Percentiles rank a stretch among this genome's conserved stretches.
phyloP scores from a whole-genome alignment of 2,888 invertebrate species.

The Dryocosmus kuriphilus region DNA sequence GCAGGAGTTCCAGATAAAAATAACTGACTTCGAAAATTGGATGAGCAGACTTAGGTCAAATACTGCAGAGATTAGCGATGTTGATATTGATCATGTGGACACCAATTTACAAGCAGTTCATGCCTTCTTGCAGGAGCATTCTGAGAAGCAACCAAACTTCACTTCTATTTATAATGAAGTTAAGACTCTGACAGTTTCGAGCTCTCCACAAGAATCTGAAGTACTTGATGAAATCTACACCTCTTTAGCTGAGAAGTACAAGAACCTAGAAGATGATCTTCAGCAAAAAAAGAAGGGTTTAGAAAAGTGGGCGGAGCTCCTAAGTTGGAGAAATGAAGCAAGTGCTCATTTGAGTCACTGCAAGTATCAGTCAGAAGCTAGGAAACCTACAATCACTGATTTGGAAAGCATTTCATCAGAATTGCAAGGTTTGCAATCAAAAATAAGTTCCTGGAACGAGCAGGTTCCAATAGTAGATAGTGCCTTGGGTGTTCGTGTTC shows the following conservation, averaged over 20 bases:
- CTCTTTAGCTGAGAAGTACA: conserved; percentile 87
- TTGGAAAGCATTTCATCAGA: conserved; percentile 85
- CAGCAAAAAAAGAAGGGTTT: conserved; percentile 86
- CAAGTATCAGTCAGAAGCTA: conserved; percentile 88
- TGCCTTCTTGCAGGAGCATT: conserved; percentile 89
- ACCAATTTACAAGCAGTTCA: conserved; percentile 88
- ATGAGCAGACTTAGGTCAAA: conserved; percentile 86
- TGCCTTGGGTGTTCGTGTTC: conserved; percentile 83
- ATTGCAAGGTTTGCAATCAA: conserved; percentile 83
- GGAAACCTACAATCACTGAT: conserved; percentile 85
- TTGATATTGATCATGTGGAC: conserved; percentile 90
- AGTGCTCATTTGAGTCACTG: conserved; percentile 88
- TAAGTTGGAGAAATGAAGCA: conserved; percentile 90
- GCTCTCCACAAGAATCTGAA: conserved; percentile 87
- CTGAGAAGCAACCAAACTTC: conserved; percentile 89
- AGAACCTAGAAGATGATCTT: conserved; percentile 86
- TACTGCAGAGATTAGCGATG: conserved; percentile 88
- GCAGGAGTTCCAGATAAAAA: conserved; percentile 90
- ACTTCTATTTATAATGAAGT: conserved; percentile 90
- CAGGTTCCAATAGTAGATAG: conserved; percentile 85
- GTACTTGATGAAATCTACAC: conserved; percentile 87
- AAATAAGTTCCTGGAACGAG: conserved; percentile 85
- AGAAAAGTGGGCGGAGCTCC: conserved; percentile 90
- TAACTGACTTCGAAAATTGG: conserved; percentile 89
- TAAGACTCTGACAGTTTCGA: conserved; percentile 85